Evolutionary conservation across 2,888 invertebrate species (phyloP).

Genomic region (Tricholauxania praeusta): DNA sequence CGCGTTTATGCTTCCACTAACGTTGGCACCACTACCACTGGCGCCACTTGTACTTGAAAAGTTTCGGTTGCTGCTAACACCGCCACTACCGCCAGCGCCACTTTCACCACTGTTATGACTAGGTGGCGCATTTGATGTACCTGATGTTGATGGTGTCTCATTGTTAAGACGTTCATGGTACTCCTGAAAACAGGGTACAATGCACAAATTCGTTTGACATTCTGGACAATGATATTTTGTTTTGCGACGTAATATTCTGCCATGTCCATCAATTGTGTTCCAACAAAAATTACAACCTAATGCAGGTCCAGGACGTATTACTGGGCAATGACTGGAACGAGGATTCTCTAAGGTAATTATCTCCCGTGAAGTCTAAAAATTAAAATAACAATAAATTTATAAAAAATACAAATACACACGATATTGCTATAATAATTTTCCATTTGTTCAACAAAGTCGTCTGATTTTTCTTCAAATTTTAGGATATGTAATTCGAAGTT

Average conservation of each 20-base stretch:
- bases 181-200: conserved; percentile 90
- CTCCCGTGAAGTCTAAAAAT: conserved; percentile 67
- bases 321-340: conserved; percentile 86
- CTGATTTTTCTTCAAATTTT: too few relatives aligned
- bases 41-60: conserved; percentile 46
- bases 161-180: conserved; percentile 77
- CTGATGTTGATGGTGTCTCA: conserved; percentile 59
- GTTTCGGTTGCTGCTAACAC: conserved; percentile 44
- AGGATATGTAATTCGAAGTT: too few relatives aligned
- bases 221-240: conserved; percentile 93
- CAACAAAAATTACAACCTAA: conserved; percentile 91
- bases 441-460: too few relatives aligned
- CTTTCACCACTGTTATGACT: neutral
- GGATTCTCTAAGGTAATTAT: conserved; percentile 67
- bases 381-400: neutral
- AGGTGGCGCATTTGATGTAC: conserved; percentile 40
- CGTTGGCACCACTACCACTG: conserved; percentile 26
- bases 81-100: conserved; percentile 16
- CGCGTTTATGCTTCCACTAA: conserved; percentile 42
- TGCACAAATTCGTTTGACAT: conserved; percentile 89
- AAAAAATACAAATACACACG: neutral
- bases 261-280: conserved; percentile 88
- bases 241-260: conserved; percentile 84
- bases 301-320: conserved; percentile 84
- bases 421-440: neutral